Percentiles rank a stretch among this genome's conserved stretches.
These are phyloP conservation scores for Eupithecia subfuscata DNA, from an alignment of 2,888 invertebrate genomes.

Conservation along the genomic window DNA sequence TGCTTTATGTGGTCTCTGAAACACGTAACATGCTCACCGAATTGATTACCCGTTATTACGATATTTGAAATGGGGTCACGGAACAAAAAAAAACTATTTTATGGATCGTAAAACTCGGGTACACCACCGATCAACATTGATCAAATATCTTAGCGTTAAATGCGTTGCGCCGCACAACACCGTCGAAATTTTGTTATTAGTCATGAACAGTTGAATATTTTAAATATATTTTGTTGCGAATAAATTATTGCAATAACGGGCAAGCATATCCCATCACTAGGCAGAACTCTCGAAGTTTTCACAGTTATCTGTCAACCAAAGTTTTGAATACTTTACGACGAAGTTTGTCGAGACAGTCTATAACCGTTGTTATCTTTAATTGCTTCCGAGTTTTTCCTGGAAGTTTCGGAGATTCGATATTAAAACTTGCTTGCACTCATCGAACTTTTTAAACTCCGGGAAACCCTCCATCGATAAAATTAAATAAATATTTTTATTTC, in stretches of 20 bases:
- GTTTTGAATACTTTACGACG: conserved; percentile 38
- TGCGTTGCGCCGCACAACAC: conserved; percentile 33
- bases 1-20: conserved; percentile 74
- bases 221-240: neutral
- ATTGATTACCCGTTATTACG: conserved; percentile 75
- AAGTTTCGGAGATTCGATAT: conserved; percentile 28
- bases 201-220: neutral
- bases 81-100: conserved; percentile 66
- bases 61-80: conserved; percentile 67
- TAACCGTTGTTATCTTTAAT: conserved; percentile 31
- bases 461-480: conserved; percentile 15
- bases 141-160: conserved; percentile 57
- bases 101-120: conserved; percentile 66
- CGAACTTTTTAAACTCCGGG: conserved; percentile 18
- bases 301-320: conserved; percentile 49
- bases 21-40: conserved; percentile 73
- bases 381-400: conserved; percentile 31
- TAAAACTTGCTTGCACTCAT: conserved; percentile 28
- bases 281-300: conserved; percentile 20
- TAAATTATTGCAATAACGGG: neutral
- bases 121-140: conserved; percentile 59
- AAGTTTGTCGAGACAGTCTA: conserved; percentile 35
- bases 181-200: neutral
- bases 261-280: neutral
- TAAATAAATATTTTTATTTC: neutral